Conservation (phyloP, 2,113 vertebrate genomes). For the Mus spicilegus region DNA sequence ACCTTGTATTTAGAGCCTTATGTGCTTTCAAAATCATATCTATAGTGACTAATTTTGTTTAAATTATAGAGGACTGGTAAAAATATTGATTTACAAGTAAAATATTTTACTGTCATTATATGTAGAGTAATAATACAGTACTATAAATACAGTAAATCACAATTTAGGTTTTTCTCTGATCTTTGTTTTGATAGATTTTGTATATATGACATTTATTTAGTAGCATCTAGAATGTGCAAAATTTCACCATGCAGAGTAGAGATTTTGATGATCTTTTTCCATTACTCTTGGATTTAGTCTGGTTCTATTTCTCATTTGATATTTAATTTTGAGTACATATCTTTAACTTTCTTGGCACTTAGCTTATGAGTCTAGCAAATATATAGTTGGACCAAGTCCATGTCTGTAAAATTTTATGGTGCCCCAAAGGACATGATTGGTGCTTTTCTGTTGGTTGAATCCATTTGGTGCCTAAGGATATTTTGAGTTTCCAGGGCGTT, state of each 20-base stretch:
- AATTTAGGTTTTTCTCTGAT: not conserved
- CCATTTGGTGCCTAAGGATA: not conserved
- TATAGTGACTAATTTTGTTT: not conserved
- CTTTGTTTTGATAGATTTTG: not conserved
- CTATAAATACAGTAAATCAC: not conserved
- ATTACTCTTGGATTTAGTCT: not conserved
- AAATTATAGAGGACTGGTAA: not conserved
- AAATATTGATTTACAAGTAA: not conserved
- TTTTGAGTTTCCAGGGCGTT: not conserved
- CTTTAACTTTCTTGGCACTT: conserved; percentile 25
- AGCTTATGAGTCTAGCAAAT: not conserved
- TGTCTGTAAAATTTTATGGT: conserved; percentile 37
- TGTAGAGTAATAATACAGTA: not conserved
- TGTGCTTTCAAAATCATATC: not conserved
- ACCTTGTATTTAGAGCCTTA: not conserved
- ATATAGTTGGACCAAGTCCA: not conserved
- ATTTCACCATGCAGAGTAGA: not conserved
- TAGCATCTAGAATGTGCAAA: not conserved
- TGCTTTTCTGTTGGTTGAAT: not conserved
- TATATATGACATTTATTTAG: not conserved
- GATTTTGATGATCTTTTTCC: not conserved
- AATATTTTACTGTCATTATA: not conserved
- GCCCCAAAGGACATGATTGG: not conserved
- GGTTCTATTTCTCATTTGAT: not conserved
- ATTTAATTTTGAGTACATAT: not conserved